phyloP scores from a whole-genome alignment of 2,888 invertebrate species.

The Drosophila nr. medialis region DNA sequence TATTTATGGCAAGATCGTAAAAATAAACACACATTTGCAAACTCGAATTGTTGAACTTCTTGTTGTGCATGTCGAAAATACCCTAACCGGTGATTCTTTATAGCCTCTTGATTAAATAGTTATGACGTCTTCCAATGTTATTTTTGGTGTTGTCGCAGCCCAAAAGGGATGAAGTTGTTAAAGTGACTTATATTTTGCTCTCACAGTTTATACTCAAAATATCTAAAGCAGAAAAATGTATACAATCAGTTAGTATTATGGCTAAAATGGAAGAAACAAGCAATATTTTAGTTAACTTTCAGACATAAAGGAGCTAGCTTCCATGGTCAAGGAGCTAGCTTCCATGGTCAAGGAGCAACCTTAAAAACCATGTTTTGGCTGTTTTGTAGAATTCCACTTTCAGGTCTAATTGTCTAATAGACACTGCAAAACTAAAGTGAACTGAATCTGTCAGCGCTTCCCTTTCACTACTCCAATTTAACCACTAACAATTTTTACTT shows the following conservation, averaged over 20 bases:
- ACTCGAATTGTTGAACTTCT: slow-evolving; percentile 11
- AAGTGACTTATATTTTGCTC: not conserved
- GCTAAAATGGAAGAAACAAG: not conserved
- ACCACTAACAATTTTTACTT: not conserved
- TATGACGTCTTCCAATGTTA: not conserved
- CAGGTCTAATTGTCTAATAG: no score
- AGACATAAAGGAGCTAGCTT: not conserved
- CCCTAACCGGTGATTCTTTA: slow-evolving; percentile 6
- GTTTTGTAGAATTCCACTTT: no score
- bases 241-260: no score
- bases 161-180: not conserved
- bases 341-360: no score
- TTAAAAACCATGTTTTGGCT: no score
- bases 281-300: not conserved
- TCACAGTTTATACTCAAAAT: not conserved
- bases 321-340: not conserved
- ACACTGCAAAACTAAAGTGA: not conserved
- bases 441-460: no score
- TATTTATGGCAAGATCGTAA: slow-evolving; percentile 44
- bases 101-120: not conserved
- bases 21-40: slow-evolving; percentile 5
- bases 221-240: not conserved
- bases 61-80: slow-evolving; percentile 17
- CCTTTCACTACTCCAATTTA: not conserved
- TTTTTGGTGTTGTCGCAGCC: not conserved